phyloP scores from a whole-genome alignment of 2,888 invertebrate species.

The Monochamus alternatus region DNA sequence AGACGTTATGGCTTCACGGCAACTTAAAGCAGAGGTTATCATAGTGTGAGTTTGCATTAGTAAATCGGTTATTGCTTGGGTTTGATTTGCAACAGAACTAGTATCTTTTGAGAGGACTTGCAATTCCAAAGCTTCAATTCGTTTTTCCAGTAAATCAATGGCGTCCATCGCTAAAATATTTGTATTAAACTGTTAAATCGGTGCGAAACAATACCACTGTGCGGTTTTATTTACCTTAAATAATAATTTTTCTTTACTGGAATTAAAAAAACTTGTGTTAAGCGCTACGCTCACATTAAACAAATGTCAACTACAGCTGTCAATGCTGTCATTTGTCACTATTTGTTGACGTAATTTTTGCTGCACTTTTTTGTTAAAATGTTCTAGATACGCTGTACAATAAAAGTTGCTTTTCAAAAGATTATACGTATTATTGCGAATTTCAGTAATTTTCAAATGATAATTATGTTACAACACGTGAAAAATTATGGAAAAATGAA shows the following conservation, averaged over 20 bases:
- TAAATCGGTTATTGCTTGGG: constrained; percentile 69
- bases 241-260: neutral
- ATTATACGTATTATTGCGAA: no score
- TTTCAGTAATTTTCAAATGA: no score
- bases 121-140: constrained; percentile 71
- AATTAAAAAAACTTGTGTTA: neutral
- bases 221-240: neutral
- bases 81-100: constrained; percentile 58
- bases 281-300: no score
- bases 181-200: neutral
- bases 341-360: no score
- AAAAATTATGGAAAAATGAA: no score
- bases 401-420: no score
- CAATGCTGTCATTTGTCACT: no score
- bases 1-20: constrained; percentile 71
- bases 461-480: no score
- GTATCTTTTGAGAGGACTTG: constrained; percentile 67
- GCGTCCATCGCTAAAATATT: constrained; percentile 52
- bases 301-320: no score
- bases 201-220: neutral
- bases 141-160: constrained; percentile 69
- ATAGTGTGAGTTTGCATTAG: constrained; percentile 71
- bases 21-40: constrained; percentile 72
- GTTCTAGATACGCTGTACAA: no score
- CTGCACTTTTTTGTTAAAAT: no score